Conservation (phyloP, 2,797 vertebrate species). For the Girardinus metallicus region DNA sequence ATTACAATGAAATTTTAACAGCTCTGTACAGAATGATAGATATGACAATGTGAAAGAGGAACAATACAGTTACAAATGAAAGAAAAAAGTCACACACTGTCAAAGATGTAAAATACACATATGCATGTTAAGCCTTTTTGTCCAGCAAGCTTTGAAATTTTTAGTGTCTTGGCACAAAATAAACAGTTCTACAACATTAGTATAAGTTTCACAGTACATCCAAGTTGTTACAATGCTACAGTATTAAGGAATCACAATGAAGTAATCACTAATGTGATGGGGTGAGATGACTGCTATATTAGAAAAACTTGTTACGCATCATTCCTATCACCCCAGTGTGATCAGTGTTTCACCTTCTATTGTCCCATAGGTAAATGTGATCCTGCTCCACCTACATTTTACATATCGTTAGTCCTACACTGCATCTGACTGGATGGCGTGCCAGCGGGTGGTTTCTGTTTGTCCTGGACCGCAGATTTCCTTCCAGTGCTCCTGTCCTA, state of each 20-base stretch:
- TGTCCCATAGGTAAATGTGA: neutral
- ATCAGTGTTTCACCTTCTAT: neutral
- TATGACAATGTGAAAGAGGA: neutral
- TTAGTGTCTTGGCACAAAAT: slow-evolving; percentile 26
- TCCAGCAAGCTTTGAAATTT: slow-evolving; percentile 12
- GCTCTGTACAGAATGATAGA: neutral
- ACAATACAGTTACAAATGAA: slow-evolving; percentile 36
- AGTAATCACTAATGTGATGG: slow-evolving; percentile 27
- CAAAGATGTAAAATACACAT: neutral
- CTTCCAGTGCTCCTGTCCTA: slow-evolving; percentile 82
- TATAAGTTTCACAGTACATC: slow-evolving; percentile 25
- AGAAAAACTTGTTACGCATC: slow-evolving; percentile 6
- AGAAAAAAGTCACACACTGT: neutral
- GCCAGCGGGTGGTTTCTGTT: slow-evolving; percentile 82
- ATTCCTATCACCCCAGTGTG: neutral
- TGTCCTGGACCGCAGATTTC: slow-evolving; percentile 82
- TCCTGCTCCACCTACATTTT: neutral
- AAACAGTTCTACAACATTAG: slow-evolving; percentile 28
- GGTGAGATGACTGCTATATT: slow-evolving; percentile 12
- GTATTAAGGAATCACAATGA: slow-evolving; percentile 36
- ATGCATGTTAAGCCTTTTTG: neutral
- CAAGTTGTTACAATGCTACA: slow-evolving; percentile 28
- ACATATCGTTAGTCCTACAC: slow-evolving; percentile 21
- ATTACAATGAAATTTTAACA: neutral
- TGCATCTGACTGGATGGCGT: slow-evolving; percentile 69